Evolutionary conservation across 2,113 vertebrate genomes (phyloP).

Genomic region (Atherinomorus stipes): DNA sequence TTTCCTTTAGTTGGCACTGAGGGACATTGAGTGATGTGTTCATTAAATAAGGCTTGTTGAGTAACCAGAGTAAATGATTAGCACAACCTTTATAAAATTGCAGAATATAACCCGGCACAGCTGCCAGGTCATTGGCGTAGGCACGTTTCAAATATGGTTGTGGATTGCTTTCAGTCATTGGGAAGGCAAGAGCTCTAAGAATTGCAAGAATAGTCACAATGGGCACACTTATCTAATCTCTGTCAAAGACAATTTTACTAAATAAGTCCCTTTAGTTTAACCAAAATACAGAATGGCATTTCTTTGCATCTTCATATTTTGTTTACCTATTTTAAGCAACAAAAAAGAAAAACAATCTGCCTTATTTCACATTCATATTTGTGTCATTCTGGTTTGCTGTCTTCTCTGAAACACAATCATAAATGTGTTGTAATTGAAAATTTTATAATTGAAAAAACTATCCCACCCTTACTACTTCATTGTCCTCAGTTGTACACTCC

Average conservation of each 20-base stretch:
- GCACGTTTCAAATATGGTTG: conserved; percentile 47
- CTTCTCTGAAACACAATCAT: conserved; percentile 8
- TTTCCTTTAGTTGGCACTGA: conserved; percentile 1
- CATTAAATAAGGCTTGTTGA: conserved; percentile 35
- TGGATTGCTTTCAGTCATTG: conserved; percentile 27
- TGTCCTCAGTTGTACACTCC: not conserved
- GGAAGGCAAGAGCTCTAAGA: not conserved
- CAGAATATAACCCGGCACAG: conserved; percentile 42
- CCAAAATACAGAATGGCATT: not conserved
- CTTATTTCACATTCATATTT: conserved; percentile 36
- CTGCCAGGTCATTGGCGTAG: conserved; percentile 26
- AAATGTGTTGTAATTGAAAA: conserved; percentile 7
- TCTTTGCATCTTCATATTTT: not conserved
- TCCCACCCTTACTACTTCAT: conserved; percentile 30
- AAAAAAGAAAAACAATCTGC: too few species aligned
- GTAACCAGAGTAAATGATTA: conserved; percentile 55
- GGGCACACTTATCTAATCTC: conserved; percentile 14
- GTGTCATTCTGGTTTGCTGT: conserved; percentile 4
- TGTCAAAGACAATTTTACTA: conserved; percentile 16
- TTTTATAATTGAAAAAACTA: conserved; percentile 16
- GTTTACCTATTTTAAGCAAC: too few species aligned
- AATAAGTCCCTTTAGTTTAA: not conserved
- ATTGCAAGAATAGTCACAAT: not conserved
- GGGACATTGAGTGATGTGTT: conserved; percentile 49
- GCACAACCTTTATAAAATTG: conserved; percentile 53